phyloP scores from a whole-genome alignment of 2,113 vertebrate genomes.

The Sciurus niger region DNA sequence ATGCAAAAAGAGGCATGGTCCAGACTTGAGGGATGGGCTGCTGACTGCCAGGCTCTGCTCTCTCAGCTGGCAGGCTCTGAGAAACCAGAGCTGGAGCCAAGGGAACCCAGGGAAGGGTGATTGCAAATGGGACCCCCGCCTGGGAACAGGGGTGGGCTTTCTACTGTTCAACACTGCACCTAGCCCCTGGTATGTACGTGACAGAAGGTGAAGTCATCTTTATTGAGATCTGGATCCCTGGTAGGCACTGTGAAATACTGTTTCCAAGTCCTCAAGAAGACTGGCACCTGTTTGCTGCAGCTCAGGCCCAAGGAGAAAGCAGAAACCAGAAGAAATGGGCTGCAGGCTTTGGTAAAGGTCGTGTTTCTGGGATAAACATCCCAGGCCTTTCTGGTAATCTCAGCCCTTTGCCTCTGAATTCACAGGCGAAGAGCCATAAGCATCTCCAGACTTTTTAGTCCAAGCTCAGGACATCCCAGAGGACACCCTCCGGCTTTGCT shows the following conservation, averaged over 20 bases:
- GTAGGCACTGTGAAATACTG: not conserved
- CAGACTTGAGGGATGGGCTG: not conserved
- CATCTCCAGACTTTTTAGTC: not conserved
- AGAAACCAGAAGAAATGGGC: not conserved
- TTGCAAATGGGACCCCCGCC: not conserved
- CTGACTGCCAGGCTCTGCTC: too few species aligned
- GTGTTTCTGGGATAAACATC: not conserved
- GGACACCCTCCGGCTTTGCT: not conserved
- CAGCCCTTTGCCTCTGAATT: not conserved
- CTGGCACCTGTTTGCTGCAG: not conserved
- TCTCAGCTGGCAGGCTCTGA: too few species aligned
- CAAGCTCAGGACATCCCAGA: not conserved
- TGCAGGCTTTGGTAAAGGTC: not conserved
- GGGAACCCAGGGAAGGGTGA: not conserved
- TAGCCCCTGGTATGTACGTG: too few species aligned
- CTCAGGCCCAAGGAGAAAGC: too few species aligned
- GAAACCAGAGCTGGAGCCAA: too few species aligned
- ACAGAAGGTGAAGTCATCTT: not conserved
- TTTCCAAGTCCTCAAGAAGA: not conserved
- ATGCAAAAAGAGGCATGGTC: accelerated
- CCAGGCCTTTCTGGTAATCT: not conserved
- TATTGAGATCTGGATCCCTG: not conserved
- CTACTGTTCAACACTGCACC: too few species aligned
- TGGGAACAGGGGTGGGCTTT: not conserved
- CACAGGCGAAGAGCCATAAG: not conserved